Evolutionary conservation across 2,797 vertebrate genomes (phyloP).

Genomic region (Falco cherrug): DNA sequence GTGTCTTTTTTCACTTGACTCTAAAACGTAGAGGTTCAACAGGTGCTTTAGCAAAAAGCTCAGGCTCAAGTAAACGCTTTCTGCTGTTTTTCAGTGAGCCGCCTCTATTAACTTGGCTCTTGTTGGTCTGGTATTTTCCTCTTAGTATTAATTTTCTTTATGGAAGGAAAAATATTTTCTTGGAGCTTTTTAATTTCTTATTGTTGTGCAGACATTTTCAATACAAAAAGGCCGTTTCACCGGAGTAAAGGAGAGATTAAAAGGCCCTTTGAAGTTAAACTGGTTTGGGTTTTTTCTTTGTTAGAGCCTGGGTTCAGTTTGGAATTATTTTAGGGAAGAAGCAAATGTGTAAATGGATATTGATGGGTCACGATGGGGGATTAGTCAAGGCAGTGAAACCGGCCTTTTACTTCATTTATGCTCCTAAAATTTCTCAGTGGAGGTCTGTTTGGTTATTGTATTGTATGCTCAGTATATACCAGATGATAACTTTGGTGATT

Average conservation of each 20-base stretch:
- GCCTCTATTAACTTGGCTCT: neutral
- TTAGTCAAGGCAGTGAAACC: neutral
- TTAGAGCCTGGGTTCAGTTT: constrained; percentile 19
- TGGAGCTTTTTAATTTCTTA: constrained; percentile 17
- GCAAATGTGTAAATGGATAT: constrained; percentile 4
- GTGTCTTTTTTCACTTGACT: neutral
- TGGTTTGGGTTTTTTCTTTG: constrained; percentile 57
- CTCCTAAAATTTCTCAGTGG: neutral
- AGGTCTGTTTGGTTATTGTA: constrained; percentile 17
- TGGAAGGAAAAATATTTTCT: neutral
- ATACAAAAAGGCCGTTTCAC: constrained; percentile 30
- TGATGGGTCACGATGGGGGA: neutral
- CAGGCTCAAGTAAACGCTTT: neutral
- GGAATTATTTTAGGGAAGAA: constrained; percentile 53
- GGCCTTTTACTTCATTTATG: neutral
- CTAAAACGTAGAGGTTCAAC: neutral
- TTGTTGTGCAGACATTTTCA: constrained; percentile 14
- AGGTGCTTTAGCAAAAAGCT: neutral
- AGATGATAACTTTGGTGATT: neutral
- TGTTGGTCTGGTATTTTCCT: neutral
- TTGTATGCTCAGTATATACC: neutral
- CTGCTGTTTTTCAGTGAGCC: neutral
- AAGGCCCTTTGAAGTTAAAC: constrained; percentile 67
- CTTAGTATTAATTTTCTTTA: neutral
- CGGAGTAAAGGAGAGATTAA: constrained; percentile 38